These are phyloP conservation scores for Eunapius fragilis DNA, from an alignment of 37 sponge, comb jelly and placozoan species.

Conservation along the genomic window DNA sequence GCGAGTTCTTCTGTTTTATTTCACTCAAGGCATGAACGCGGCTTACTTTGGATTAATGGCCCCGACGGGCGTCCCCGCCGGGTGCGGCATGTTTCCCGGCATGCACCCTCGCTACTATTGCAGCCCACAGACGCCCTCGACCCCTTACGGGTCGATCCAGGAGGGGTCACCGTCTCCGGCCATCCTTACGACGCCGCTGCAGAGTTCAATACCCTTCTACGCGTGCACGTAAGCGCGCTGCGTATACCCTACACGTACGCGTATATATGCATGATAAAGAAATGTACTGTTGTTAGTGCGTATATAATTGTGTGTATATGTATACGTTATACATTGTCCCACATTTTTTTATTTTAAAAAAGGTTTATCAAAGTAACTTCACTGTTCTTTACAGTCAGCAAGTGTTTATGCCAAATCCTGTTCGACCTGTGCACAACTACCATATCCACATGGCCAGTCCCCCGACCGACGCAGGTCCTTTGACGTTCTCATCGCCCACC, in stretches of 20 bases:
- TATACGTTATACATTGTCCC: too few relatives aligned
- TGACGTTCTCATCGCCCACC: not conserved
- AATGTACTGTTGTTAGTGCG: too few relatives aligned
- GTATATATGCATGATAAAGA: not conserved
- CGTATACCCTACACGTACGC: not conserved
- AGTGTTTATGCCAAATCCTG: not conserved
- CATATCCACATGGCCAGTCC: not conserved
- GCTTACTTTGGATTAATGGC: not conserved
- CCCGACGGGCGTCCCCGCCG: not conserved
- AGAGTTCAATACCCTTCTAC: not conserved
- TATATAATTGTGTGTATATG: too few relatives aligned
- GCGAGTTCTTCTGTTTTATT: too few relatives aligned
- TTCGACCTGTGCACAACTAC: not conserved
- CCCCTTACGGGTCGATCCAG: not conserved
- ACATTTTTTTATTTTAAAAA: too few relatives aligned
- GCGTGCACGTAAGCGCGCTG: not conserved
- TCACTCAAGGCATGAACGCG: not conserved
- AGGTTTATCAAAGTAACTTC: too few relatives aligned
- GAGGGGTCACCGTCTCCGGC: not conserved
- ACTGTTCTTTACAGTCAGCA: not conserved
- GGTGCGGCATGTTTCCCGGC: not conserved
- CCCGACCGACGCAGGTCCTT: not conserved
- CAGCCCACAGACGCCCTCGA: not conserved
- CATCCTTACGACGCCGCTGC: not conserved
- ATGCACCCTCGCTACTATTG: not conserved